Base-by-base conservation (phyloP, 1,140 invertebrate genomes). In the Tyrophagus putrescentiae region DNA sequence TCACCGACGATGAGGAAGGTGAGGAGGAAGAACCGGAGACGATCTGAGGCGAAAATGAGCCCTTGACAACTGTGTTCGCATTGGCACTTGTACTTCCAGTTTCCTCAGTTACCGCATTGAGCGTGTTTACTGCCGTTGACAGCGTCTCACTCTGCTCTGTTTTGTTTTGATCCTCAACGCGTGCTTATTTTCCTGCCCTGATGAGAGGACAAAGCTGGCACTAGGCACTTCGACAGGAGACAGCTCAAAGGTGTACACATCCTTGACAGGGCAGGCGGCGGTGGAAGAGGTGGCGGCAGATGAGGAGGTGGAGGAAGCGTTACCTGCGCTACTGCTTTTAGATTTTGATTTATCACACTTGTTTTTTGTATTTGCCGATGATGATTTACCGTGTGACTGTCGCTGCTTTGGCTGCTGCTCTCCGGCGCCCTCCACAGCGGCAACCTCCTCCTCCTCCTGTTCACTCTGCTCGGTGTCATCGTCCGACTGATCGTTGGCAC, bases 391-490 rank as follows among this genome's bases (percentile, higher is more conserved):
- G 18, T 42, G 18, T 42, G 18, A 42, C 25, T 5, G 25, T 3
- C 31, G 52, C 13, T 13, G 11, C 31, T 13, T 39, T 39, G 36
- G 36, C 36, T 13, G 21, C 36, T 13, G 21, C 36, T 39, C 21
- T 39, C 13, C 36, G 36, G 13, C 36, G 13, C 31, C 45, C 7
- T 48, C 31, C 45, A 7, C 45, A 48, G 7, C 13, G 45, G 7
- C 7, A 21, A 18, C 7, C 7, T 48, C 45, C 23, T 48, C 45
- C 31, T 48, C 7, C 7, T 48, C 45, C 23, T 48, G 21, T 48
- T 48, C 45, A 48, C 45, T 48, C 31, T 48, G 45, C 31, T 48
- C 45, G 45, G 45, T 48, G 21, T 48, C 45, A 48, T 48, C 45
- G 45, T 48, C 45, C 45, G 45, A 48, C 31, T 48, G 45, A 29